Percentiles rank a stretch among this genome's conserved stretches.
Conservation (phyloP, 2,797 vertebrate species). For the Oryzias dopingdopingensis region DNA sequence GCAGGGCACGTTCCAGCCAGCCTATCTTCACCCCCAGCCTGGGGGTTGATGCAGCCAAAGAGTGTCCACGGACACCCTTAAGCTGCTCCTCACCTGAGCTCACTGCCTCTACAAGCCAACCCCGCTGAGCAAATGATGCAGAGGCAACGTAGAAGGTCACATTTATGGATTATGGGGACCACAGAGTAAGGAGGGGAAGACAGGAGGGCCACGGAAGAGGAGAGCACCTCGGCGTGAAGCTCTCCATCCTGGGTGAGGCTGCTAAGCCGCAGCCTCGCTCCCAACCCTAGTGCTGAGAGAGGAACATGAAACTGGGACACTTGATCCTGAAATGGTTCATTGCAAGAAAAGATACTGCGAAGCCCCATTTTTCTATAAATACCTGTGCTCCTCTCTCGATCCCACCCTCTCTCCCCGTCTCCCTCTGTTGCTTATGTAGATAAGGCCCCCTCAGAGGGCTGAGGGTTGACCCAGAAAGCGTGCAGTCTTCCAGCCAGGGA, state of each 20-base stretch:
- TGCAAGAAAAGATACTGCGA: constrained; percentile 80
- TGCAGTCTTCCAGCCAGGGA: constrained; percentile 71
- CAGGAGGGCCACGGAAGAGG: constrained; percentile 24
- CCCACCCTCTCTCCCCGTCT: constrained; percentile 56
- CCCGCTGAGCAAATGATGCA: constrained; percentile 22
- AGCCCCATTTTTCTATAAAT: constrained; percentile 89
- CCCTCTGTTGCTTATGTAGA: constrained; percentile 68
- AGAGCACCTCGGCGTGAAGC: constrained; percentile 38
- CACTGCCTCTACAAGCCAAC: constrained; percentile 31
- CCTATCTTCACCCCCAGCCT: constrained; percentile 56
- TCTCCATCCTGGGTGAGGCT: constrained; percentile 64
- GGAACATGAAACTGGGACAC: constrained; percentile 80
- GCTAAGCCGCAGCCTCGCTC: constrained; percentile 60
- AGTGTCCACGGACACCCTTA: constrained; percentile 54
- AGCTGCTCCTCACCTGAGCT: constrained; percentile 54
- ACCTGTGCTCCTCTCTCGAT: constrained; percentile 64
- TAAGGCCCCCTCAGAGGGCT: constrained; percentile 79
- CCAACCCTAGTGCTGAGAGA: constrained; percentile 64
- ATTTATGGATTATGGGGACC: constrained; percentile 40
- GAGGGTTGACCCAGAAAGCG: constrained; percentile 82
- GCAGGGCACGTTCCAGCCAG: constrained; percentile 74
- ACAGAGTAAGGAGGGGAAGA: constrained; percentile 16
- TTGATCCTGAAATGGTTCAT: constrained; percentile 79
- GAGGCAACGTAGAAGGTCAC: constrained; percentile 48
- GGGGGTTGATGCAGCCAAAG: constrained; percentile 59